These are phyloP conservation scores for Pyrochroa serraticornis DNA, from an alignment of 2,888 invertebrate species.

Conservation along the genomic window DNA sequence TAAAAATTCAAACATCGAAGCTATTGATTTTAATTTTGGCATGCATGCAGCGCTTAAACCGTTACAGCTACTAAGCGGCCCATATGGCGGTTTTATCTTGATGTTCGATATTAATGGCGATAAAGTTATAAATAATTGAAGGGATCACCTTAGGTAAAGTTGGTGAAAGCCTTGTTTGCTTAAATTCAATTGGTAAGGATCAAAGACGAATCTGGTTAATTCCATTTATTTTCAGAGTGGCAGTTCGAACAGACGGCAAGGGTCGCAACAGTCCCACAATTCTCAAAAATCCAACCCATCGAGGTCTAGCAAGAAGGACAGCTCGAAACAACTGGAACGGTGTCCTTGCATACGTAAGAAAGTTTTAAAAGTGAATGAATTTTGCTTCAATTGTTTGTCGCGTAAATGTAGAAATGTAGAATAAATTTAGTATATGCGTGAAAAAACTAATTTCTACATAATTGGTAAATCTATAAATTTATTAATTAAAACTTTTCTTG, in stretches of 20 bases:
- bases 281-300: conserved; percentile 36
- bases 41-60: conserved; percentile 7
- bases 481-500: too few relatives aligned
- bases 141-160: neutral
- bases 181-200: neutral
- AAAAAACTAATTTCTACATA: neutral
- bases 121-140: conserved; percentile 1
- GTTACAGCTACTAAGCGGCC: conserved; percentile 1
- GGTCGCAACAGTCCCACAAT: conserved; percentile 55
- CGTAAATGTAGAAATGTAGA: too few relatives aligned
- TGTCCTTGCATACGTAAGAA: conserved; percentile 45
- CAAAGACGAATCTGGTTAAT: neutral
- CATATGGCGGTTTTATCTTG: neutral
- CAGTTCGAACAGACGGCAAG: conserved; percentile 49
- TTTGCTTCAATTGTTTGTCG: neutral
- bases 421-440: neutral
- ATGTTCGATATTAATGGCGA: too few relatives aligned
- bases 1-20: too few relatives aligned
- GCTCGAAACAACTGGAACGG: conserved; percentile 46
- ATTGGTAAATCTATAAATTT: too few relatives aligned
- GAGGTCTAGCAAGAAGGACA: conserved; percentile 41
- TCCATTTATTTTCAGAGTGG: conserved; percentile 38
- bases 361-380: neutral
- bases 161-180: neutral
- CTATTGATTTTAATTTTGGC: too few relatives aligned